Conservation (phyloP, 2,888 invertebrate genomes). For the Adineta ricciae region DNA sequence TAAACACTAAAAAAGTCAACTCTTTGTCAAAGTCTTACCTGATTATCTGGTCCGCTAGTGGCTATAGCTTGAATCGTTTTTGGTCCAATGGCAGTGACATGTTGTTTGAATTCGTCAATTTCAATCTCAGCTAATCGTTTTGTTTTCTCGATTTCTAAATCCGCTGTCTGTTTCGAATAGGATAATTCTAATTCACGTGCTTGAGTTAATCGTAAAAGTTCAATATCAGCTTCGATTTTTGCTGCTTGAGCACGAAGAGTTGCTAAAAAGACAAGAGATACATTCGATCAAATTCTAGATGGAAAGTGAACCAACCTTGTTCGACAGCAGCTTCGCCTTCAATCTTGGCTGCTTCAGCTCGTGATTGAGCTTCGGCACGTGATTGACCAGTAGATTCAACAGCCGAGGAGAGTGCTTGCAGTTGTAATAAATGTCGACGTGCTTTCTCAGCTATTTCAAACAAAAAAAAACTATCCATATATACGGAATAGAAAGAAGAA, state of each 20-base stretch:
- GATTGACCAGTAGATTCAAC: constrained; percentile 54
- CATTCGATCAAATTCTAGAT: too few species aligned
- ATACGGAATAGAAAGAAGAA: too few species aligned
- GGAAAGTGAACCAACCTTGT: constrained; percentile 42
- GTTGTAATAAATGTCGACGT: constrained; percentile 18
- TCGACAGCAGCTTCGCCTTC: constrained; percentile 50
- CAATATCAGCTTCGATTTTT: constrained; percentile 28
- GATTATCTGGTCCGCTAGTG: constrained; percentile 50
- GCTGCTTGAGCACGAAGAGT: background rate
- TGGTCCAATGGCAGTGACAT: constrained; percentile 51
- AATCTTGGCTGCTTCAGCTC: constrained; percentile 48
- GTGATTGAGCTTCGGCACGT: constrained; percentile 53
- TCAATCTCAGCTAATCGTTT: constrained; percentile 49
- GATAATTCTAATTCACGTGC: constrained; percentile 19
- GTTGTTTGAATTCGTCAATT: constrained; percentile 48
- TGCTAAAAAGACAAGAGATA: too few species aligned
- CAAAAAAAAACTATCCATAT: too few species aligned
- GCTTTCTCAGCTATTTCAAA: constrained; percentile 42
- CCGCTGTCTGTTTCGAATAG: constrained; percentile 46
- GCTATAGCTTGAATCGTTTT: constrained; percentile 50
- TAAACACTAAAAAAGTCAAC: too few species aligned
- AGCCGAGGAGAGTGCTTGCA: constrained; percentile 49
- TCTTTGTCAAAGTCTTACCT: constrained; percentile 39
- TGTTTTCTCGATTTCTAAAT: constrained; percentile 48
- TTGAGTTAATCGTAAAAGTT: constrained; percentile 22